Evolutionary conservation across 2,888 invertebrate genomes (phyloP), one percentile per base, ranked within the genome.

Genomic region (Camptogramma bilineatum): DNA sequence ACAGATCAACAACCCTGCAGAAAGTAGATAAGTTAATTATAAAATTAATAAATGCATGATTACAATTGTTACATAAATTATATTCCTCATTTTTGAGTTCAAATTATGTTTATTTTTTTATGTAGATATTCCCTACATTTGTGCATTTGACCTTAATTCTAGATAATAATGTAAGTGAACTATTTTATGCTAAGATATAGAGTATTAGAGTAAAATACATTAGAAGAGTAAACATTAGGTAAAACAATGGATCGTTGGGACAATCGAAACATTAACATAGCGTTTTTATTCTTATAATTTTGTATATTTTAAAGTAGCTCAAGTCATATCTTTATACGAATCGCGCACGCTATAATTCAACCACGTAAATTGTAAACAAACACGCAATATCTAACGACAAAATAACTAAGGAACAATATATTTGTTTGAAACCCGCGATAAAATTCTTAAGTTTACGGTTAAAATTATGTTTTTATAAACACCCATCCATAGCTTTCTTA

Each of bases 1-100:
- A 87, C 86, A 85, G 78, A 82, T 74, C 69, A 71, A 72, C 31
- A 86, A 86, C 85, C 87, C 85, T 86, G 85, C 80, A 77, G 73
- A 82, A 79, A 62, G 51, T 66, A 66, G 18, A 0, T 56, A n/a
- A n/a, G n/a, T n/a, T n/a, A n/a, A n/a, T n/a, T n/a, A 52, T 70
- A 69, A 73, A 75, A 73, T 62, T 69, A 75, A 78, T 72, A 74
- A 70, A 64, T 72, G 65, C 73, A 67, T 53, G 18, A 54, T 24
- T 54, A 54, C 52, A 55, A 31, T 13, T 10, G 31, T 63, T 63
- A 48, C 46, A n/a, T 68, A 53, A 66, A 62, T 55, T 10, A 28
- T 18, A 42, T n/a, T 13, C n/a, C 19, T 52, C 39, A 52, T 53
- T 19, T 44, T 46, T n/a, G 7, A 65, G 19, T 44, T 56, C 55